Evolutionary conservation across 1,140 invertebrate genomes (phyloP), one percentile per base, ranked within the genome.

Genomic region (Catajapyx aquilonaris): DNA sequence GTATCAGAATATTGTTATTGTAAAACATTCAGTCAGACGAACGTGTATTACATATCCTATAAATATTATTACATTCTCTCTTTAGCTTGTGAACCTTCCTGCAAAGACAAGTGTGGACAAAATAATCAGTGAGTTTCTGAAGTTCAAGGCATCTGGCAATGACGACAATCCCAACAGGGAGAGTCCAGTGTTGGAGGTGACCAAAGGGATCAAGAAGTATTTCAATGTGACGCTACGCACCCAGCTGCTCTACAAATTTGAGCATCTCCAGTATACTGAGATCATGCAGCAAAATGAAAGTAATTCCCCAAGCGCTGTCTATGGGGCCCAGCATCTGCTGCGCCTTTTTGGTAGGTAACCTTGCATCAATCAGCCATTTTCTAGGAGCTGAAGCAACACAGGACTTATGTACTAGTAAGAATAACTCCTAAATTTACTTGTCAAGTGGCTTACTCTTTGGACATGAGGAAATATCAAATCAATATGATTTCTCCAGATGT

Each of bases 171-270:
- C 69, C 22, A 75, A 73, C 42, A 88, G 83, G 68, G 85, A 91
- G 57, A 70, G 70, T 31, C 76, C 81, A 20, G 59, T 81, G 23
- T 58, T 73, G 33, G 86, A 94, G 59, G 72, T 91, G 5, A 76
- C 77, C 1, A 74, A 78, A 50, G 86, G 88, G 1, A 72, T 94
- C 20, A 71, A 77, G 43, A 86, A 94, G 52, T 97, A 96, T 55
- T 97, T 97, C 49, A 94, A 96, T 62, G 74, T 80, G 0, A 87
- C 90, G 58, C 57, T 97, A 3, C 85, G 87, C 5, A 79, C 83
- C 17, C 86, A 93, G 53, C 57, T 97, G 10, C 60, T 97, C 2
- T 96, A 95, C 52, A 90, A 90, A 61, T 90, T 90, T 63, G 91
- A 97, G 62, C 62, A 86, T 43, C 76, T 77, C 1, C 91, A 96